phyloP scores from a whole-genome alignment of 1,140 invertebrate species.

The Epicauta chinensis region DNA sequence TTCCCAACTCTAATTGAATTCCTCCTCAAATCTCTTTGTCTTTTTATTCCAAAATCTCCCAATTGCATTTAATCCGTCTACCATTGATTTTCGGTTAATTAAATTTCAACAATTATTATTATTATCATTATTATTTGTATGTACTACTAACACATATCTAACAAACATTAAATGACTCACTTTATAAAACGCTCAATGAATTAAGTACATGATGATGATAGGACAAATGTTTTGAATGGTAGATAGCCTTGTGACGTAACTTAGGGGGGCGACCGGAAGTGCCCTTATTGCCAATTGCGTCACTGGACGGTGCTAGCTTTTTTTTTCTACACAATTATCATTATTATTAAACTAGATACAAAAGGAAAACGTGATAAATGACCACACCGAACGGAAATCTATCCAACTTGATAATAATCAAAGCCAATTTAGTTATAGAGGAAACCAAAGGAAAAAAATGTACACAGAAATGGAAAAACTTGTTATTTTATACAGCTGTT shows the following conservation, averaged over 20 bases:
- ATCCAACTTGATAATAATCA: background rate
- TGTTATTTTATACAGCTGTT: too few species aligned
- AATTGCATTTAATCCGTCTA: background rate
- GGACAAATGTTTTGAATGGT: conserved; percentile 9
- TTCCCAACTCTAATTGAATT: too few species aligned
- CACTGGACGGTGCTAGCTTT: background rate
- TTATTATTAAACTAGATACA: background rate
- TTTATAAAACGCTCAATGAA: conserved; percentile 11
- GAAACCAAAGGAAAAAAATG: background rate
- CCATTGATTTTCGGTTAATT: background rate
- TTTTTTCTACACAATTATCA: background rate
- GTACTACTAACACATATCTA: conserved; percentile 1
- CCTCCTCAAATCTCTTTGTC: too few species aligned
- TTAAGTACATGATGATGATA: conserved; percentile 18
- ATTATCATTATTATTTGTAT: background rate
- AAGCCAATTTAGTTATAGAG: background rate
- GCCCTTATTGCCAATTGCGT: background rate
- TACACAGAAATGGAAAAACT: too few species aligned
- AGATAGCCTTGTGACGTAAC: conserved; percentile 13
- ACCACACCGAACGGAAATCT: background rate
- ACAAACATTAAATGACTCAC: conserved; percentile 8
- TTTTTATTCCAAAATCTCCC: background rate
- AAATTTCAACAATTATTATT: background rate
- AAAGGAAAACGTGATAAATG: background rate
- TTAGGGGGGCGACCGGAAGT: background rate